Evolutionary conservation across 2,888 invertebrate species (phyloP).

Genomic region (Apotomis turbidana): DNA sequence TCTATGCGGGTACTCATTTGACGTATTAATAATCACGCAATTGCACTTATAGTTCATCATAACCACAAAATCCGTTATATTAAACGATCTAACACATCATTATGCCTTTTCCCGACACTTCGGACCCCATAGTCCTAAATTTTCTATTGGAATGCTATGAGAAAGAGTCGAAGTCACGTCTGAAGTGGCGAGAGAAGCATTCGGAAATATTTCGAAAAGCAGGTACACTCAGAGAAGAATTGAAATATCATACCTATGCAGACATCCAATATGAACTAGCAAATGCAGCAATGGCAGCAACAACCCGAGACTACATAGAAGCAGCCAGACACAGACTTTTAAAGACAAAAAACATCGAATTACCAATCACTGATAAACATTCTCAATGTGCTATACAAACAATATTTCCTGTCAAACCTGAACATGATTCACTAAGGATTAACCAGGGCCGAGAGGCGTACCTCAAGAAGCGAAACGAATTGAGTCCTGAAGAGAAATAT

Average conservation of each 20-base stretch:
- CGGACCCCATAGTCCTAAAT: constrained; percentile 7
- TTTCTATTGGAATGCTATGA: constrained; percentile 26
- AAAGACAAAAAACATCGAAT: neutral
- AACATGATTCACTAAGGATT: constrained; percentile 6
- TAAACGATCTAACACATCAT: no score
- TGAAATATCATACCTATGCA: constrained; percentile 16
- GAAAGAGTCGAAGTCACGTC: constrained; percentile 7
- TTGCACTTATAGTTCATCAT: no score
- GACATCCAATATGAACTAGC: constrained; percentile 5
- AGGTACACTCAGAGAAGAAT: constrained; percentile 4
- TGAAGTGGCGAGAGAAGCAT: constrained; percentile 25
- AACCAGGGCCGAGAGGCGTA: constrained; percentile 39
- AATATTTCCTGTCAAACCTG: constrained; percentile 25
- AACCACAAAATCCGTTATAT: no score
- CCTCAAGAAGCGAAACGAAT: constrained; percentile 31
- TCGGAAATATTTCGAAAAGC: constrained; percentile 3
- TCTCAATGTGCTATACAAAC: constrained; percentile 7
- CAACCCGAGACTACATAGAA: constrained; percentile 15
- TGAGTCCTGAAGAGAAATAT: constrained; percentile 46
- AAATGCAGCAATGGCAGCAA: constrained; percentile 10
- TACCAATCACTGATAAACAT: constrained; percentile 1
- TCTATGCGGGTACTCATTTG: no score
- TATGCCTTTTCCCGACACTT: neutral
- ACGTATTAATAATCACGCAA: no score
- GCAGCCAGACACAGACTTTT: constrained; percentile 21